phyloP scores from a whole-genome alignment of 2,797 vertebrate genomes.

The Myotis daubentonii region DNA sequence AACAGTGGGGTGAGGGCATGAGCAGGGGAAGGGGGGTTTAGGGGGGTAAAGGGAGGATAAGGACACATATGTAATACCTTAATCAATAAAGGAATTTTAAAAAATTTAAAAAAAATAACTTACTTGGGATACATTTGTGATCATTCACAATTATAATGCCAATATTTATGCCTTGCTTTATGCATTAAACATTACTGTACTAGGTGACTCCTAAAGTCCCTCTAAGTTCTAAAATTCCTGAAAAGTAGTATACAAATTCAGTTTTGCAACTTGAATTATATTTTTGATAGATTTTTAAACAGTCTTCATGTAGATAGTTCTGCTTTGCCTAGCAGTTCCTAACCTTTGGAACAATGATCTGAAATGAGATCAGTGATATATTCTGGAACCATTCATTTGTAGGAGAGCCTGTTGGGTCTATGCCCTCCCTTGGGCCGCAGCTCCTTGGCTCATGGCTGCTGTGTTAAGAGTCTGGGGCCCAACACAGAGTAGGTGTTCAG shows the following conservation, averaged over 20 bases:
- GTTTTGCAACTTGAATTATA: neutral
- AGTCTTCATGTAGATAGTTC: neutral
- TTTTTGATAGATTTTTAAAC: neutral
- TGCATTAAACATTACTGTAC: neutral
- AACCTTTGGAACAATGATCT: neutral
- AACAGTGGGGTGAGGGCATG: too few relatives aligned
- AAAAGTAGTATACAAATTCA: neutral
- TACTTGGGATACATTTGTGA: neutral
- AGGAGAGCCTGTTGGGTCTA: neutral
- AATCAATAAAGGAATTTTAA: too few relatives aligned
- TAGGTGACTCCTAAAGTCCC: neutral
- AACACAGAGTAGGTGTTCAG: neutral
- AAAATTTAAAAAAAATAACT: neutral
- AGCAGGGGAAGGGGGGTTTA: too few relatives aligned
- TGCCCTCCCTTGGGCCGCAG: neutral
- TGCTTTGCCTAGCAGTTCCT: neutral
- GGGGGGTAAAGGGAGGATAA: too few relatives aligned
- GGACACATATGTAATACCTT: too few relatives aligned
- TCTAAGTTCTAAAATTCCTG: neutral
- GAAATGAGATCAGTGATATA: neutral
- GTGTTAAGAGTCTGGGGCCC: too few relatives aligned
- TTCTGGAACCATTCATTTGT: neutral
- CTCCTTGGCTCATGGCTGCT: neutral
- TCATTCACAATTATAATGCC: neutral
- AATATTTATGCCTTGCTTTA: neutral